Base-by-base conservation (phyloP, 2,113 vertebrate genomes). In the Columbina picui region DNA sequence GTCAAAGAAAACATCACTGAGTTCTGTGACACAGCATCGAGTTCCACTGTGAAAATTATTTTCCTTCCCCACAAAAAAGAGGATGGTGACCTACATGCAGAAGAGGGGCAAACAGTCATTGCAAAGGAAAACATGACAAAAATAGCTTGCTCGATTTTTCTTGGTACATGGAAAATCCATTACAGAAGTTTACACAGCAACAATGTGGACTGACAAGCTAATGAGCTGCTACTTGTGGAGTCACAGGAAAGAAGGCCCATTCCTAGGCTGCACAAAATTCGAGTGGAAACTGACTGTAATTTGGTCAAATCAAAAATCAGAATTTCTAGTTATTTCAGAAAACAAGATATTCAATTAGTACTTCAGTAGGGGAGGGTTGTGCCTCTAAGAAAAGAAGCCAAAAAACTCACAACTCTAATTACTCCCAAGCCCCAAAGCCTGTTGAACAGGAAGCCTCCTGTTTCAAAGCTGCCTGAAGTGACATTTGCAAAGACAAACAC, bases 161-260 rank as follows among this genome's bases (percentile, higher is more conserved):
- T 77, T 47, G 49, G 55, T 94, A 95, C 52, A 83, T 34, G 73
- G 69, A 95, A 97, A 96, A 96, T 61, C 82, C 90, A 96, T 89
- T 95, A 77, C 16, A 61, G 13, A 69, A 78, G 45, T 90, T 94
- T 81, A 89, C 32, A 71, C 22, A 78, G 67, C 86, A 95, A 82
- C 75, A 95, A n/a, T 8, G 73, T 94, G 91, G n/a, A 76, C 84
- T 57, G 56, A 90, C 38, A 36, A 83, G 43, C 84, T 74, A 71
- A 75, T 19, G 30, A 95, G n/a, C 57, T 86, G 76, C 76, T 84
- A 41, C 41, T 64, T 12, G 17, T 6, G 20, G 30, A 90, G 64
- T 55, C 16, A 3, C 27, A 76, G 52, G 64, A 96, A 64, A 93
- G 15, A 81, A 9, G 19, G 29, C 22, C 56, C 38, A 57, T 45